These are phyloP conservation scores for Heliconius hermathena DNA, from an alignment of 1,140 invertebrate species.

Conservation along the genomic window DNA sequence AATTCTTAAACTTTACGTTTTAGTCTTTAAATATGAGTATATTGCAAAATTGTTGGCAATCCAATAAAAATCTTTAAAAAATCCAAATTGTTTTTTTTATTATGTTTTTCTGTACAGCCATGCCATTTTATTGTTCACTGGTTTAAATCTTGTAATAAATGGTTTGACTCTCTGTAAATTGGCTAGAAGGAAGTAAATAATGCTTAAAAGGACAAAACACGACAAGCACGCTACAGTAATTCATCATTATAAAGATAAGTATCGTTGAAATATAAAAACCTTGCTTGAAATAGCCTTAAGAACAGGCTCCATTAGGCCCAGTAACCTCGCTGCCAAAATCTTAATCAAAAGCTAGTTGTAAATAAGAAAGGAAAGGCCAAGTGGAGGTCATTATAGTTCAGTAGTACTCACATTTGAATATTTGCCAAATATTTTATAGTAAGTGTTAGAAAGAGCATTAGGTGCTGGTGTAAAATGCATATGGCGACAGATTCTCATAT, in stretches of 20 bases:
- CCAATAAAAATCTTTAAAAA: too few relatives aligned
- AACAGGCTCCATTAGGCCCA: constrained; percentile 30
- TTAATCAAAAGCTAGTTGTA: constrained; percentile 33
- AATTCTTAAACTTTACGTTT: too few relatives aligned
- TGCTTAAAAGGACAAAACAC: background rate
- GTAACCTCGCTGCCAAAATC: constrained; percentile 33
- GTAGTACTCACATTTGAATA: constrained; percentile 28
- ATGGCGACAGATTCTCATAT: background rate
- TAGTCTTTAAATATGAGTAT: too few relatives aligned
- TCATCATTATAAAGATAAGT: constrained; percentile 13
- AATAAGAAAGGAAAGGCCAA: constrained; percentile 28
- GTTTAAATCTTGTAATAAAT: too few relatives aligned
- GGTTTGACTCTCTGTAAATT: background rate
- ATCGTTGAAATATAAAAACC: constrained; percentile 14
- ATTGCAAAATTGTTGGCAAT: too few relatives aligned
- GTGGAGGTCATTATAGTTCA: constrained; percentile 30
- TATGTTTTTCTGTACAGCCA: too few relatives aligned
- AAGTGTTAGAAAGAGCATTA: background rate
- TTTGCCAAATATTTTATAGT: background rate
- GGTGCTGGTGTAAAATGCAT: background rate
- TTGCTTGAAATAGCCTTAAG: constrained; percentile 16
- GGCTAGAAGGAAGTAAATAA: background rate
- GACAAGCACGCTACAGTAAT: background rate
- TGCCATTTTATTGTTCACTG: too few relatives aligned
- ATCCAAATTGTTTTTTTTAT: too few relatives aligned